phyloP scores from a whole-genome alignment of 2,888 invertebrate species.

The Ophioninae sp. region DNA sequence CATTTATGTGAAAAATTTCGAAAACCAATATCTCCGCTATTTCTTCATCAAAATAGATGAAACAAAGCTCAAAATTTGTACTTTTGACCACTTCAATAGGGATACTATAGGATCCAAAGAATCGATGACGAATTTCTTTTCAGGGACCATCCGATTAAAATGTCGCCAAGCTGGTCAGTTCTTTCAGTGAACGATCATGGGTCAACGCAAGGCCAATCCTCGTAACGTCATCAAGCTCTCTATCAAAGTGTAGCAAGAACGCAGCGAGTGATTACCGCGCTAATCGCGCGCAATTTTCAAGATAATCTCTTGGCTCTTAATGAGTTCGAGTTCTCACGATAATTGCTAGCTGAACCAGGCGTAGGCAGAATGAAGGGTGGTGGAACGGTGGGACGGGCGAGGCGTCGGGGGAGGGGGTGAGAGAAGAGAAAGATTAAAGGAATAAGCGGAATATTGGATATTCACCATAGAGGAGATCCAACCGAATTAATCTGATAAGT shows the following conservation, averaged over 20 bases:
- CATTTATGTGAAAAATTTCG: no score
- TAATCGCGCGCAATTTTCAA: constrained; percentile 52
- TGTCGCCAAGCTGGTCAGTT: not conserved
- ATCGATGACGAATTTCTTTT: no score
- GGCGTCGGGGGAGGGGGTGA: not conserved
- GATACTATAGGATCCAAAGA: no score
- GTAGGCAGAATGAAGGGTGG: not conserved
- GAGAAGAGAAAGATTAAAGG: constrained; percentile 4
- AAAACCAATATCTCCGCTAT: no score
- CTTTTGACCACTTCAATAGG: no score
- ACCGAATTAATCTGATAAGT: constrained; percentile 61
- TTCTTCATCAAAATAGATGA: no score
- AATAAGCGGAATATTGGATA: constrained; percentile 56
- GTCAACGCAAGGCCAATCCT: constrained; percentile 1
- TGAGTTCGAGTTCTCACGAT: constrained; percentile 60
- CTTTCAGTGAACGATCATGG: not conserved
- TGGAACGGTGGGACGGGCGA: not conserved
- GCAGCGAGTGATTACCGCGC: constrained; percentile 18
- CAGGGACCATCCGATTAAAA: not conserved
- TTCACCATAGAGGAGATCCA: constrained; percentile 48
- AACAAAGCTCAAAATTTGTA: no score
- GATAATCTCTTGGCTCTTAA: constrained; percentile 60
- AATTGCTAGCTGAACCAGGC: constrained; percentile 53
- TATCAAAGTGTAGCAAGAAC: constrained; percentile 56
- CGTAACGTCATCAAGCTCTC: constrained; percentile 12